Evolutionary conservation across 1,140 invertebrate genomes (phyloP), one percentile per base, ranked within the genome.

Genomic region (Trichoplusia ni): DNA sequence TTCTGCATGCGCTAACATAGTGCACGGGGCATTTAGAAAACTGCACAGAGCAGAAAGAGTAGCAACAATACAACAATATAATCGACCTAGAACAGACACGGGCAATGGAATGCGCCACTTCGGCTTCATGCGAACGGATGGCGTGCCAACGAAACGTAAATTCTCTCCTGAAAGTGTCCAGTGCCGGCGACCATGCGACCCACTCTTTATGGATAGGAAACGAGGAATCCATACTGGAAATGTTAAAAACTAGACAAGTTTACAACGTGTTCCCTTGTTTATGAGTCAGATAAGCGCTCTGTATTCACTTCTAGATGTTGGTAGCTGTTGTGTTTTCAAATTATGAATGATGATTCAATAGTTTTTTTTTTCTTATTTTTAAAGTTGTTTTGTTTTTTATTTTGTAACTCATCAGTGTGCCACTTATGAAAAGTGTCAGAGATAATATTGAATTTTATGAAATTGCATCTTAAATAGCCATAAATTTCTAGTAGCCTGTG

Each of bases 181-280:
- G 38, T 42, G 38, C 23, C 4, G 42, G 23, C 25, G 21, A 29
- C 44, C 44, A 11, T 4, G 13, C 2, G 11, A n/a, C n/a, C n/a
- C n/a, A n/a, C n/a, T n/a, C n/a, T 47, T 47, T 47, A 47, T 47
- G 23, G n/a, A 47, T 19, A 16, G 44, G 44, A 47, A 31, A 8
- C 11, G 7, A 47, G 13, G 44, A 42, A 47, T 47, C 44, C 44
- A 47, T 47, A 47, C 6, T 31, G 25, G 25, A 18, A 25, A 47
- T 21, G 14, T 16, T 29, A 47, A 47, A 47, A 19, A n/a, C 40
- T 21, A 11, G 40, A 42, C 44, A 31, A 19, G 14, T 25, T 16
- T 19, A 31, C 25, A 29, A 16, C 16, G 13, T 47, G 44, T 47
- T 31, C 27, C 13, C 7, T 29, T 29, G 25, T 47, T 47, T 47